Conservation (phyloP, 2,888 invertebrate genomes). For the Diachrysia chrysitis region DNA sequence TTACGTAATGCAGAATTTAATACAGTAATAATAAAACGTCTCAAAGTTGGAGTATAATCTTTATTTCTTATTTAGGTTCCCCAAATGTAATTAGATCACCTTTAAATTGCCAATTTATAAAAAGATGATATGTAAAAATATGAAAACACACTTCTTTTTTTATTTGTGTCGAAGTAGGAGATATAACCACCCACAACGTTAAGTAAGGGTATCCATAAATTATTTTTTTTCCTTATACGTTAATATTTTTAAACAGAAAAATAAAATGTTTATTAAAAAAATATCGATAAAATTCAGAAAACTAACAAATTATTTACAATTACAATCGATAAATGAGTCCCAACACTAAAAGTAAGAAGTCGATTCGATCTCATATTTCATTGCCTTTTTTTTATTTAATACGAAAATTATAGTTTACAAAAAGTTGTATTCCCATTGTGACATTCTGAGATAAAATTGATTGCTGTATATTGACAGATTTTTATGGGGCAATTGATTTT, state of each 20-base stretch:
- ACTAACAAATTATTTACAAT: constrained; percentile 31
- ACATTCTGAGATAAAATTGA: constrained; percentile 45
- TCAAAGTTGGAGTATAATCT: background rate
- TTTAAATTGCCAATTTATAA: no score
- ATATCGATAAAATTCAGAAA: constrained; percentile 37
- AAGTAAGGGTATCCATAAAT: no score
- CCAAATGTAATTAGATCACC: background rate
- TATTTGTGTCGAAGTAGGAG: no score
- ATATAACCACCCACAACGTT: no score
- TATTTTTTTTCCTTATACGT: no score
- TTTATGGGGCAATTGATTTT: constrained; percentile 28
- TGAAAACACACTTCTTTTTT: no score
- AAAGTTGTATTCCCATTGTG: constrained; percentile 35
- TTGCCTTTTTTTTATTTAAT: constrained; percentile 39
- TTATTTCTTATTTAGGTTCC: background rate
- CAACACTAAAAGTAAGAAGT: constrained; percentile 34
- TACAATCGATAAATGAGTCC: constrained; percentile 35
- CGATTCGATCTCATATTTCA: constrained; percentile 34
- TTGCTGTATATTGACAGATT: constrained; percentile 38
- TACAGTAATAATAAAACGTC: background rate
- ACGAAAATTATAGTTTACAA: constrained; percentile 32
- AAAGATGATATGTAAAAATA: no score
- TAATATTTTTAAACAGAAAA: no score
- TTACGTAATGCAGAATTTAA: background rate
- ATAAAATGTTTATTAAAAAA: background rate